Evolutionary conservation across 2,888 invertebrate genomes (phyloP), one percentile per base, ranked within the genome.

Genomic region (Pterobdella sp.): DNA sequence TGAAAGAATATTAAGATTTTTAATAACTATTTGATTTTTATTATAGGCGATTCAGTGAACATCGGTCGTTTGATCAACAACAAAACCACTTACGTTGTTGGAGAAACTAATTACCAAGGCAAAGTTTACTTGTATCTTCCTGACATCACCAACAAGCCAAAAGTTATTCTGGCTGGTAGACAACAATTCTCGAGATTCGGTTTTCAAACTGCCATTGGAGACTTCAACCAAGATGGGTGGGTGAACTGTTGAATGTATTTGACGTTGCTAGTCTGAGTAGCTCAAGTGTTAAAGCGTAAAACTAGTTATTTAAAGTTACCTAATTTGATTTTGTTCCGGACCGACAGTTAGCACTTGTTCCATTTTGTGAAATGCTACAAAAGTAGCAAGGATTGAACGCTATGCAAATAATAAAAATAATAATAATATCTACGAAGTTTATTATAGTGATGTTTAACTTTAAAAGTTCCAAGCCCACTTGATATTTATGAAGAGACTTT

Each of bases 1-100:
- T n/a, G n/a, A n/a, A n/a, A n/a, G n/a, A n/a, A n/a, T n/a, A n/a
- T n/a, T n/a, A n/a, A n/a, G n/a, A n/a, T n/a, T 34, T 31, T 32
- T 74, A n/a, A 31, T 26, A 14, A 34, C 32, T 7, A 71, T 26
- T 68, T 56, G 10, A 34, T 69, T 36, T 3, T 52, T 52, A 70
- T 68, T 35, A 22, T 34, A 74, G 74, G 74, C n/a, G 64, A 66
- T 49, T 66, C 74, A 29, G 72, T 72, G 35, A 74, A 72, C 49
- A 72, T 74, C 4, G 72, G 72, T 32, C 65, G 35, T 32, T 22
- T 74, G 7, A 42, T 72, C 26, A 60, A 56, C 18, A 56, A 69
- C 31, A 32, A 29, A 14, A 32, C 49, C 42, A 49, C 69, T 14
- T 69, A 52, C 18, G 52, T 49, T 31, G 42, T 49, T 0, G 69